Percentiles rank a stretch among this genome's conserved stretches.
Evolutionary conservation across 2,113 vertebrate genomes (phyloP).

Genomic region (Crotophaga sulcirostris): DNA sequence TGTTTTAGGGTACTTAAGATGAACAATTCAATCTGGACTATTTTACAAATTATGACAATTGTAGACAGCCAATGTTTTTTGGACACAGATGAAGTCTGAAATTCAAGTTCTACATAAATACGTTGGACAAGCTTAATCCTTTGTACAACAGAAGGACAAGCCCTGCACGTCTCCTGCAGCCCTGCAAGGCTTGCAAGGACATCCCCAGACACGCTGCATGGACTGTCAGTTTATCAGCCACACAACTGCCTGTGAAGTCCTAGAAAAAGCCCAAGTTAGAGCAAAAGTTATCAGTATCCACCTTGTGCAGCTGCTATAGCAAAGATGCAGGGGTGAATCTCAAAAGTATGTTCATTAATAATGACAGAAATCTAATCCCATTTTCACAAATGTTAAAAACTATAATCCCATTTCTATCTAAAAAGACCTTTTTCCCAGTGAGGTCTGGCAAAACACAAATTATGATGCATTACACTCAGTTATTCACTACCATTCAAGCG

Average conservation of each 20-base stretch:
- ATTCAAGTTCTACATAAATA: neutral
- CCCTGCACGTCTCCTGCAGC: neutral
- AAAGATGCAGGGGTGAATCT: neutral
- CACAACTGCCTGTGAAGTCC: neutral
- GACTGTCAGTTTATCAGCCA: neutral
- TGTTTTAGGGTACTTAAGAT: neutral
- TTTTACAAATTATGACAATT: neutral
- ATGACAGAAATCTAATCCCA: neutral
- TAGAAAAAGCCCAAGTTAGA: neutral
- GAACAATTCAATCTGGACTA: neutral
- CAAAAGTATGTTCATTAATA: neutral
- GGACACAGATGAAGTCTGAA: neutral
- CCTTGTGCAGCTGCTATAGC: neutral
- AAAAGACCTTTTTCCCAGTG: neutral
- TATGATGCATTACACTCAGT: neutral
- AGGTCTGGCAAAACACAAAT: neutral
- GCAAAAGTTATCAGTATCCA: neutral
- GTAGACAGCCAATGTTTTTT: neutral
- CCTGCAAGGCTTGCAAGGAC: neutral
- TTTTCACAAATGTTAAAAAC: neutral
- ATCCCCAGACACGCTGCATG: neutral
- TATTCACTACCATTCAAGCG: conserved; percentile 14
- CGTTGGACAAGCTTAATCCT: neutral
- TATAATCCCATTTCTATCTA: neutral
- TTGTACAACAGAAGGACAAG: neutral